phyloP scores from a whole-genome alignment of 2,797 vertebrate genomes.

The Sebastes taczanowskii region DNA sequence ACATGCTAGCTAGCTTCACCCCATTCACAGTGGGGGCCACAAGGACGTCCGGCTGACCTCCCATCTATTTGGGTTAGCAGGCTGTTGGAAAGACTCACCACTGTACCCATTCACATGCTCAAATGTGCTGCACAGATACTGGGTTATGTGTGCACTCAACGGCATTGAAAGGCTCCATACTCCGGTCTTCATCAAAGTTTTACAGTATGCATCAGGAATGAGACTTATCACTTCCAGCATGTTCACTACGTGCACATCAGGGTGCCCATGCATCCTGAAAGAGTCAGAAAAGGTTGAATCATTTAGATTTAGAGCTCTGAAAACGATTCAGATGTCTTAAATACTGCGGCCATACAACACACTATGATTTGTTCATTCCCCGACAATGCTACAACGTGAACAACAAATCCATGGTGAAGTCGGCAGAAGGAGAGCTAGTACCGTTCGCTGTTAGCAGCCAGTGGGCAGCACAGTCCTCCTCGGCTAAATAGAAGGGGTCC shows the following conservation, averaged over 20 bases:
- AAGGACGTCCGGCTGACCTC: conserved; percentile 34
- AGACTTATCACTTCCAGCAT: background rate
- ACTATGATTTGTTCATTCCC: background rate
- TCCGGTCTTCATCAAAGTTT: conserved; percentile 33
- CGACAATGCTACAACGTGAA: background rate
- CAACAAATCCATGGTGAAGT: too few species aligned
- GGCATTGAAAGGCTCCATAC: conserved; percentile 5
- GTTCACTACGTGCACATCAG: background rate
- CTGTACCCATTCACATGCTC: conserved; percentile 11
- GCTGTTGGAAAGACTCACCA: conserved; percentile 12
- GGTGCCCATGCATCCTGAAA: background rate
- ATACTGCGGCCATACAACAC: background rate
- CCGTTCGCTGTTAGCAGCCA: too few species aligned
- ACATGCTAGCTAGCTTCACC: conserved; percentile 48
- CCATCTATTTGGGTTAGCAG: conserved; percentile 38
- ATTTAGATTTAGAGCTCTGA: background rate
- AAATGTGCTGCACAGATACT: background rate
- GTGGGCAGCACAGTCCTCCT: too few species aligned
- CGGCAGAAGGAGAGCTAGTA: too few species aligned
- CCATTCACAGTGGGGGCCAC: conserved; percentile 29
- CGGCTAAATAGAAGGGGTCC: too few species aligned
- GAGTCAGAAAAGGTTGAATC: background rate
- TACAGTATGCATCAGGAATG: conserved; percentile 32
- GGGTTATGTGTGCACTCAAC: background rate
- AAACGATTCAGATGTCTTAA: background rate